Conservation (phyloP, 2,113 vertebrate genomes). For the Bos javanicus region DNA sequence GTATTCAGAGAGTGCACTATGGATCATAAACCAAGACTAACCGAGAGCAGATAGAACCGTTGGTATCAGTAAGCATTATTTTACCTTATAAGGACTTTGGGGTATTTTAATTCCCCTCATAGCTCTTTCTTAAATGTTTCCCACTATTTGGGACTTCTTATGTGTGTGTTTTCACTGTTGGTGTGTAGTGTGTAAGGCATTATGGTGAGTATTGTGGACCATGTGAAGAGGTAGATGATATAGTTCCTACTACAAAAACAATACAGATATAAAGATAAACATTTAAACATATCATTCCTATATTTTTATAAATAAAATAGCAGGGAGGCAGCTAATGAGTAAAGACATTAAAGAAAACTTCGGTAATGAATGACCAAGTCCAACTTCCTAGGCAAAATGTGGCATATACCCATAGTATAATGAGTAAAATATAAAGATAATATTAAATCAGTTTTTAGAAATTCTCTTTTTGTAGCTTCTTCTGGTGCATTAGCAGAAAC, state of each 20-base stretch:
- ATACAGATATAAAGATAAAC: neutral
- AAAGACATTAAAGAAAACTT: neutral
- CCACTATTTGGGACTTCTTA: neutral
- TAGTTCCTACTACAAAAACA: neutral
- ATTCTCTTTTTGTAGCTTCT: neutral
- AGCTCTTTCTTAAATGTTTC: neutral
- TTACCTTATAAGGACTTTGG: neutral
- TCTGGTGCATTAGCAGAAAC: neutral
- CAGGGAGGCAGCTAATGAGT: neutral
- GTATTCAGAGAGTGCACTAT: neutral
- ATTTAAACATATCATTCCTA: neutral
- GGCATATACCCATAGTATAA: neutral
- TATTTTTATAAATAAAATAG: slow-evolving; percentile 29
- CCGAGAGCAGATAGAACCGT: neutral
- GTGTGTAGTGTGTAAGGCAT: neutral
- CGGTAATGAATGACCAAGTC: neutral
- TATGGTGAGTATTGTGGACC: neutral
- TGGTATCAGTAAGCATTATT: neutral
- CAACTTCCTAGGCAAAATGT: neutral
- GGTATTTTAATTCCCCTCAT: neutral
- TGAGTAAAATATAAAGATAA: neutral
- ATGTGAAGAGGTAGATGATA: neutral
- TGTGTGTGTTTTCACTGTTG: neutral
- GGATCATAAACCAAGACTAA: neutral
- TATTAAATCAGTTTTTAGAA: neutral